A percentile compares a stretch with the other conserved stretches of the same genome.
These are phyloP conservation scores for Oncopodura yosiiana DNA, from an alignment of 1,140 invertebrate genomes.

Conservation along the genomic window DNA sequence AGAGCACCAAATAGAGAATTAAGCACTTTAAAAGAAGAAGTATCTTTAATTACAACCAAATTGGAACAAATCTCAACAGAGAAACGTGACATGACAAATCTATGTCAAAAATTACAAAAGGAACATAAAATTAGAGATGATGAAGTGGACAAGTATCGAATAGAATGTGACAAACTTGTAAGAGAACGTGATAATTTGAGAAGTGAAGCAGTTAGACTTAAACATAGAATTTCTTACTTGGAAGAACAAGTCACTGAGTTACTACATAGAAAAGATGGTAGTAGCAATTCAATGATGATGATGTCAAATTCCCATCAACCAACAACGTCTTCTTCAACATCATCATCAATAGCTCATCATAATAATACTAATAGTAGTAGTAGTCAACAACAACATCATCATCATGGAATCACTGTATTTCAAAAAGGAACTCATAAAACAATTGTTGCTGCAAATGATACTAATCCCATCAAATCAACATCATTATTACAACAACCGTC, in stretches of 20 bases:
- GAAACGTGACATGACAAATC: conserved; percentile 31
- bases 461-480: conserved; percentile 24
- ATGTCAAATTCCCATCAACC: no score
- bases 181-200: conserved; percentile 47
- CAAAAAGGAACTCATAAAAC: conserved; percentile 35
- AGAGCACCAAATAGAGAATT: conserved; percentile 33
- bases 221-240: conserved; percentile 75
- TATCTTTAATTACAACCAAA: conserved; percentile 32
- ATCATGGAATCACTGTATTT: conserved; percentile 32
- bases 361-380: no score
- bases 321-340: no score
- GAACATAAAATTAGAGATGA: conserved; percentile 41
- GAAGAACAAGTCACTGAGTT: conserved; percentile 57
- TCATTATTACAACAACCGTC: conserved; percentile 17
- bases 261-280: conserved; percentile 29
- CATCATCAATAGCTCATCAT: no score
- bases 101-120: conserved; percentile 32
- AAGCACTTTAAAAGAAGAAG: conserved; percentile 34
- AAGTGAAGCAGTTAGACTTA: conserved; percentile 69
- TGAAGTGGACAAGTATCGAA: conserved; percentile 36
- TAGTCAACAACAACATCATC: no score
- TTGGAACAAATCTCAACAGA: conserved; percentile 43
- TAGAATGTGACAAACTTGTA: conserved; percentile 28
- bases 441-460: conserved; percentile 31
- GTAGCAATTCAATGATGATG: background rate